Percentiles rank a stretch among this genome's conserved stretches.
Conservation (phyloP, 2,797 vertebrate species). For the Sparidentex hasta region DNA sequence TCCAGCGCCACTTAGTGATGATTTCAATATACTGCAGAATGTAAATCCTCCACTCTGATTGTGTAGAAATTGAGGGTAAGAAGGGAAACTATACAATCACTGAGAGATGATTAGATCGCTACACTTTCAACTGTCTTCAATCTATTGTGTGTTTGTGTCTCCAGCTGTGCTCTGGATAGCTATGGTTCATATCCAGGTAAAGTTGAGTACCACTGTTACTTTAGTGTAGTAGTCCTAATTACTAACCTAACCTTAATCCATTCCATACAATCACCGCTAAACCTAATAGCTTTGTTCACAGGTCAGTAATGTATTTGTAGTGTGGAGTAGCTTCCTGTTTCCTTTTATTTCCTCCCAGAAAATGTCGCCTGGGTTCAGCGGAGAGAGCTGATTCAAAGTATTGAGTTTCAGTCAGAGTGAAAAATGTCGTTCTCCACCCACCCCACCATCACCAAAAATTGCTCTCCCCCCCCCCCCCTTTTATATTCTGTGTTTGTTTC, state of each 20-base stretch:
- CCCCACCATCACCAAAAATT: slow-evolving; percentile 37
- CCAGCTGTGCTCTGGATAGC: slow-evolving; percentile 86
- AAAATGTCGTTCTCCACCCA: slow-evolving; percentile 17
- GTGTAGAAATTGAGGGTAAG: not conserved
- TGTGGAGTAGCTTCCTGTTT: slow-evolving; percentile 12
- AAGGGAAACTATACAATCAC: not conserved
- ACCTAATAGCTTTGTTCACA: slow-evolving; percentile 39
- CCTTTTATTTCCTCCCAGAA: slow-evolving; percentile 6
- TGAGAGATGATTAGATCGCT: slow-evolving; percentile 18
- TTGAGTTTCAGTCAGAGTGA: slow-evolving; percentile 44
- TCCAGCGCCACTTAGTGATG: slow-evolving; percentile 46
- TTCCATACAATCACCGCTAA: slow-evolving; percentile 50
- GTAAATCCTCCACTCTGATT: slow-evolving; percentile 1
- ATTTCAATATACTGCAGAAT: slow-evolving; percentile 52
- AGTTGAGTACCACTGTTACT: slow-evolving; percentile 50
- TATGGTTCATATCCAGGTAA: slow-evolving; percentile 86
- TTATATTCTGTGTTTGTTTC: slow-evolving; percentile 28
- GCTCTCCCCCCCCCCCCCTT: not conserved
- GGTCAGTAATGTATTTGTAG: slow-evolving; percentile 30
- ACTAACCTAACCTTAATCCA: slow-evolving; percentile 65
- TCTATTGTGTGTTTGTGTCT: slow-evolving; percentile 82
- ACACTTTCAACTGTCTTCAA: slow-evolving; percentile 57
- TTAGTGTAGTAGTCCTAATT: slow-evolving; percentile 51
- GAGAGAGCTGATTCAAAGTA: slow-evolving; percentile 35
- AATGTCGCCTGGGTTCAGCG: slow-evolving; percentile 9